Base-by-base conservation (phyloP, 1,140 invertebrate genomes). In the Pseudomyrmex concolor region DNA sequence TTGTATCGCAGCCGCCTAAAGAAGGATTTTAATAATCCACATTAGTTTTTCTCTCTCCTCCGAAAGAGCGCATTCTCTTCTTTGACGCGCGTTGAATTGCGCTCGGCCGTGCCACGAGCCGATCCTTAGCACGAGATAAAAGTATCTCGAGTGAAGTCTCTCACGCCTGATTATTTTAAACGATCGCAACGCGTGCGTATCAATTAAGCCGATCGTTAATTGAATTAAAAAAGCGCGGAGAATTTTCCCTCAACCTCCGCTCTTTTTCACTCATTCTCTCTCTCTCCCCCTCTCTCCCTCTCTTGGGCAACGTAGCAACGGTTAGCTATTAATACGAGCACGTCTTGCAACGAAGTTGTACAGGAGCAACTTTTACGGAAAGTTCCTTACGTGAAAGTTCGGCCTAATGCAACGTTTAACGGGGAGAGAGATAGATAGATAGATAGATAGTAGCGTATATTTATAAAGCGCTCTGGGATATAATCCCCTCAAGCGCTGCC, bases 1-100 rank as follows among this genome's bases (percentile, higher is more conserved):
- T 78, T 7, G 54, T 51, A 48, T 13, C 25, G 48, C 25, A 7
- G 13, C n/a, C 12, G 15, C 10, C 34, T 34, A 34, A 8, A 17
- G n/a, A 72, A 19, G 55, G 78, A 77, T 88, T 88, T 85, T 78
- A 59, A 88, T 85, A 74, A 85, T 83, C 70, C 51, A 57, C 25
- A 45, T 57, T 72, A 45, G 60, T 59, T 76, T 34, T 43, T 43
- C 22, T n/a, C 48, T 15, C n/a, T 2, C 48, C 8, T 2, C 22
- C 25, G 12, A 51, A 34, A 15, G 12, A n/a, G 7, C 43, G 62
- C 8, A 8, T 34, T 34, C 4, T 3, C 13, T 45, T 59, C 17
- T 59, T 70, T 55, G 19, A 73, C 13, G 17, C 10, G 62, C 25
- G 19, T 43, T 64, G 25, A 60, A 19, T 59, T 17, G 34, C 34